These are phyloP conservation scores for Apogon hyalosoma DNA, from an alignment of 2,797 vertebrate genomes.

Conservation along the genomic window DNA sequence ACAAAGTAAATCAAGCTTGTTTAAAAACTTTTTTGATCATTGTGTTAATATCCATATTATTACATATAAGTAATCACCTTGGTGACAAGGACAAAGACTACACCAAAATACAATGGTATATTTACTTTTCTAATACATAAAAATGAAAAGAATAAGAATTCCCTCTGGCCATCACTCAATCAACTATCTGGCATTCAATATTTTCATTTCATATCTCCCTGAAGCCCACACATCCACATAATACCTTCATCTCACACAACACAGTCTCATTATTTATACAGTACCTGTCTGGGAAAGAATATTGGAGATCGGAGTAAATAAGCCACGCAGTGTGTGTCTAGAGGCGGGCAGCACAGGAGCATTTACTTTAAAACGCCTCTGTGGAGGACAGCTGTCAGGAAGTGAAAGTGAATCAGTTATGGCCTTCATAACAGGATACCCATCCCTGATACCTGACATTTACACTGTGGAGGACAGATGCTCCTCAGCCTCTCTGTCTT, in stretches of 20 bases:
- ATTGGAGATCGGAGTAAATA: slow-evolving; percentile 62
- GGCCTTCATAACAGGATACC: slow-evolving; percentile 47
- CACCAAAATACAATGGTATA: slow-evolving; percentile 5
- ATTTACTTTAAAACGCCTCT: slow-evolving; percentile 57
- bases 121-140: slow-evolving; percentile 49
- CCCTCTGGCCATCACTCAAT: slow-evolving; percentile 47
- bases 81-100: slow-evolving; percentile 25
- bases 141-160: slow-evolving; percentile 55
- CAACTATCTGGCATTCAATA: slow-evolving; percentile 63
- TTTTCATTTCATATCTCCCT: slow-evolving; percentile 63
- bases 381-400: slow-evolving; percentile 56
- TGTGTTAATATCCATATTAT: slow-evolving; percentile 21
- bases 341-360: slow-evolving; percentile 32
- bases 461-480: slow-evolving; percentile 44
- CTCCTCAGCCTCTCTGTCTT: slow-evolving; percentile 28
- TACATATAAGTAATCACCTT: slow-evolving; percentile 1
- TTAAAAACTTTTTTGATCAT: slow-evolving; percentile 12
- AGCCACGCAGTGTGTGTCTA: slow-evolving; percentile 29
- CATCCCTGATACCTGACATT: slow-evolving; percentile 53
- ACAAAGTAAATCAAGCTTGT: slow-evolving; percentile 12
- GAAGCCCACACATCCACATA: slow-evolving; percentile 59
- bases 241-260: slow-evolving; percentile 54
- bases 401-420: slow-evolving; percentile 58
- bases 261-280: slow-evolving; percentile 68
- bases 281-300: slow-evolving; percentile 57